Evolutionary conservation across 1,140 invertebrate genomes (phyloP), one percentile per base, ranked within the genome.

Genomic region (Holotrichia oblita): DNA sequence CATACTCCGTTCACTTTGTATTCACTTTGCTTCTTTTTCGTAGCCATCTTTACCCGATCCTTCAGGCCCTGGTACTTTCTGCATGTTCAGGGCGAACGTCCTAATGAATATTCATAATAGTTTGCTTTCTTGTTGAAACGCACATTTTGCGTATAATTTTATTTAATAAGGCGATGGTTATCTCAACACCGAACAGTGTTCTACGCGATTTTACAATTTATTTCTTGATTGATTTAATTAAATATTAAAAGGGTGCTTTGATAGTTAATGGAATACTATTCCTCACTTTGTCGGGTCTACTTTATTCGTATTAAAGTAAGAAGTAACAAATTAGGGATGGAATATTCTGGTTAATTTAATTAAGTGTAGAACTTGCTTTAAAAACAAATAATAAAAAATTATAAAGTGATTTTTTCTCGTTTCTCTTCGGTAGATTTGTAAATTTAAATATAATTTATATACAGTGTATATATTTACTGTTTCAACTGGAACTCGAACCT

Each of bases 101-200:
- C 61, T 27, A 69, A 69, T 69, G 61, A 69, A 69, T 69, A 69
- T 69, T 69, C 61, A 69, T 69, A 6, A 69, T 27, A 7, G 27
- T 69, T 10, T 7, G 22, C 22, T 27, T 69, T 69, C 61, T 69
- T 69, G 61, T 34, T 69, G 20, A 69, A 69, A 69, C 27, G 61
- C 9, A 69, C 20, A 69, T 27, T 69, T 69, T 69, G 22, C 22
- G 4, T 34, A 69, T 69, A 69, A 69, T 22, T 69, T 69, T 69
- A 69, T 69, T 69, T 69, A 69, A 69, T 69, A 69, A 22, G 27
- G 0, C 8, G 61, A 69, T 69, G 22, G 61, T 14, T 69, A 69
- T 69, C 61, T 27, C 22, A 7, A 69, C 61, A 27, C 12, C 12
- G 12, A 69, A 69, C 27, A 14, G 12, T n/a, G 61, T 27, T 24